Base-by-base conservation (phyloP, 2,113 vertebrate species). In the Oryzias celebensis region DNA sequence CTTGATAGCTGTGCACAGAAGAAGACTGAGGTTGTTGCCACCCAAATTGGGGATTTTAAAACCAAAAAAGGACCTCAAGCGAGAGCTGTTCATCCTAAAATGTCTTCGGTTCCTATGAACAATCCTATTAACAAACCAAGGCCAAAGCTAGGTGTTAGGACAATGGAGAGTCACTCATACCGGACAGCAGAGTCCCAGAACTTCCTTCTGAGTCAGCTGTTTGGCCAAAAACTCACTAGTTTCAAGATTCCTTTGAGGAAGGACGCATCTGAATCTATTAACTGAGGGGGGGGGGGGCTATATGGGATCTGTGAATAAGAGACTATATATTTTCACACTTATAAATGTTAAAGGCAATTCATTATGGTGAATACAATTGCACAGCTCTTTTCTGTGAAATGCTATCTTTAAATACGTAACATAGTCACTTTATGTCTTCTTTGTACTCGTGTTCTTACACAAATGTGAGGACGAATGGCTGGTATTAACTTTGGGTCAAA, bases 221-320 rank as follows among this genome's bases (percentile, higher is more conserved):
- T 99, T 62, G 97, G 97, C 68, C 97, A 96, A 75, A 96, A 95
- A 91, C 92, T 99, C 82, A 96, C 96, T 62, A 95, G 96, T 90
- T 99, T 99, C 92, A 99, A 98, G 90, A 99, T 99, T 91, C 97
- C 97, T 89, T 88, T 99, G 64, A 94, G 95, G 78, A 96, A 96
- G 89, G 96, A 96, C 85, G 88, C 93, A 77, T 93, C 94, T 17
- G 94, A 97, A 85, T 95, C 93, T 90, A 91, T 93, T 85, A 92
- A 91, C 89, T 90, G 71, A 90, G 68, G 54, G 75, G 73, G 50
- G 14, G 23, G 24, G 23, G 23, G 23, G 4, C 2, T 8, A 6
- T 43, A 58, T 60, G 67, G 78, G 53, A 83, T 85, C 86, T 90
- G 90, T 90, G 85, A 90, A 87, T 83, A 78, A 80, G 70, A 80